These are phyloP conservation scores for Argyresthia goedartella DNA, from an alignment of 2,888 invertebrate genomes.

Conservation along the genomic window DNA sequence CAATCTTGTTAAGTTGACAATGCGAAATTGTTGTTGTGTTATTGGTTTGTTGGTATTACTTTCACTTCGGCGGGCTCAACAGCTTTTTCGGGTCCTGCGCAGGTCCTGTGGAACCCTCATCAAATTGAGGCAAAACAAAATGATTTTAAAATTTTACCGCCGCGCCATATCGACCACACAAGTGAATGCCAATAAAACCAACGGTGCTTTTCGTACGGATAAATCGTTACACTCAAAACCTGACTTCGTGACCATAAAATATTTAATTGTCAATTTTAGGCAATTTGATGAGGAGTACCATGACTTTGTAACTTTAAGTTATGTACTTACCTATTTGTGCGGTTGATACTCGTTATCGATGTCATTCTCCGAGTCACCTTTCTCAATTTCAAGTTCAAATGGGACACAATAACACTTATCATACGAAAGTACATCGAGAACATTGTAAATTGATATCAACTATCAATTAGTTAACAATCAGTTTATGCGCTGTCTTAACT, in stretches of 20 bases:
- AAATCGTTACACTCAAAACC: constrained; percentile 25
- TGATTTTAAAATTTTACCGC: constrained; percentile 16
- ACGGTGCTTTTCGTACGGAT: constrained; percentile 28
- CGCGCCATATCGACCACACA: constrained; percentile 45
- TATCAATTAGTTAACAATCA: constrained; percentile 30
- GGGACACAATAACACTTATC: too few species aligned
- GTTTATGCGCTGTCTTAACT: constrained; percentile 27
- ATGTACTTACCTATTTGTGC: too few species aligned
- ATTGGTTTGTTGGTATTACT: constrained; percentile 5
- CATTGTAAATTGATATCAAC: constrained; percentile 25
- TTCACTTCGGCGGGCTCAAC: background rate
- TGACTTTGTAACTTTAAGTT: too few species aligned
- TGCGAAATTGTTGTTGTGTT: constrained; percentile 27
- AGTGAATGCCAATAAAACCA: constrained; percentile 47
- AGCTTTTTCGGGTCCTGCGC: background rate
- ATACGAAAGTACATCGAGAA: constrained; percentile 13
- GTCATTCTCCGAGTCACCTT: constrained; percentile 4
- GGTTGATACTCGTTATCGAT: too few species aligned
- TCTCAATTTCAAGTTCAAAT: constrained; percentile 2
- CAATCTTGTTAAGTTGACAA: constrained; percentile 19
- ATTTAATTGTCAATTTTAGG: background rate
- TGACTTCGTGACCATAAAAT: constrained; percentile 45
- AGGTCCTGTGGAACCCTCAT: background rate
- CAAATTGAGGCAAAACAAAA: background rate
- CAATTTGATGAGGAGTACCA: background rate